Conservation (phyloP, 1,140 invertebrate genomes). For the Chrysomallon squamiferum region DNA sequence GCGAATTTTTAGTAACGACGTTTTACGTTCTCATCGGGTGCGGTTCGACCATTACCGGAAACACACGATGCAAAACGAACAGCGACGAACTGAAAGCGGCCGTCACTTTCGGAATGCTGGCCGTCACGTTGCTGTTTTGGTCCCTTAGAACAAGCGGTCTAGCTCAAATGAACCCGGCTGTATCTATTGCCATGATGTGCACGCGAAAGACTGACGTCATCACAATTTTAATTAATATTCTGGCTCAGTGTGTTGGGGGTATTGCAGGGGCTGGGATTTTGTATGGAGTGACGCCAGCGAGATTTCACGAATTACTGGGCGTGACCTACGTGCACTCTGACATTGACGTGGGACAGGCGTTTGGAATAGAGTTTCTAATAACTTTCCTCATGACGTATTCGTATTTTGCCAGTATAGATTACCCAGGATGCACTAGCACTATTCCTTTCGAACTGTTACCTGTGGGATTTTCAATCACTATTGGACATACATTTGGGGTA, state of each 20-base stretch:
- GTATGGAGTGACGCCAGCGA: constrained; percentile 42
- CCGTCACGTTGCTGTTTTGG: constrained; percentile 69
- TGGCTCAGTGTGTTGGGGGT: constrained; percentile 44
- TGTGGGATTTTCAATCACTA: constrained; percentile 69
- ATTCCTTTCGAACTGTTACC: constrained; percentile 83
- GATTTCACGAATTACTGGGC: constrained; percentile 17
- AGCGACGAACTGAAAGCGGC: constrained; percentile 18
- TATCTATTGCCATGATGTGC: constrained; percentile 59
- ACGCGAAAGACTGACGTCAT: constrained; percentile 79
- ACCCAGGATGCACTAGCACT: constrained; percentile 72
- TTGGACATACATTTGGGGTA: constrained; percentile 22
- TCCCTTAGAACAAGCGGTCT: constrained; percentile 40
- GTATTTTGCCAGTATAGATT: constrained; percentile 83
- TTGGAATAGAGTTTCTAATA: constrained; percentile 82
- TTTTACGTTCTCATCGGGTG: constrained; percentile 45
- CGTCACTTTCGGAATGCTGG: constrained; percentile 78
- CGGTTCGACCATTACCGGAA: constrained; percentile 22
- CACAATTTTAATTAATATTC: constrained; percentile 69
- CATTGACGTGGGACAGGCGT: constrained; percentile 69
- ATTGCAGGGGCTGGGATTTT: constrained; percentile 41
- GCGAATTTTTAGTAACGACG: constrained; percentile 44
- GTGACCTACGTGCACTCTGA: constrained; percentile 27
- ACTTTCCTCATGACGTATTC: constrained; percentile 88
- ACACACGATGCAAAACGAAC: constrained; percentile 7
- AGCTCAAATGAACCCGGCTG: constrained; percentile 53